Conservation (phyloP, 2,113 vertebrate genomes). For the Gallinago jamesoni region DNA sequence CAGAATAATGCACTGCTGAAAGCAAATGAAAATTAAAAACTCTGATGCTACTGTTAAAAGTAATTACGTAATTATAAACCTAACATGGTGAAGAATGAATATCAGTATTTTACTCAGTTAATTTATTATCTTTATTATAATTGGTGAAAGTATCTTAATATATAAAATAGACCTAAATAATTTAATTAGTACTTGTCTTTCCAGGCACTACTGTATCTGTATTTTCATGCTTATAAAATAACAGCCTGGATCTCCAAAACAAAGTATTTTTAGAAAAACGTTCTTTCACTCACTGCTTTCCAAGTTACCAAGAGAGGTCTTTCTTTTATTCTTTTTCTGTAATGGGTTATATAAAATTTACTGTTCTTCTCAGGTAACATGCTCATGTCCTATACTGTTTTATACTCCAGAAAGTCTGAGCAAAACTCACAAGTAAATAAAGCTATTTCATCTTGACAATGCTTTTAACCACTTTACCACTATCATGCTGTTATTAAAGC, state of each 20-base stretch:
- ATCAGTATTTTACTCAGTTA: not conserved
- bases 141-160: not conserved
- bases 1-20: not conserved
- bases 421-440: not conserved
- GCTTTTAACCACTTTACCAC: not conserved
- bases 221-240: not conserved
- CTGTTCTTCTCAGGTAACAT: not conserved
- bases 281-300: rapidly evolving
- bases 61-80: not conserved
- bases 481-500: not conserved
- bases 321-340: not conserved
- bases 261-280: not conserved
- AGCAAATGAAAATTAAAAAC: not conserved
- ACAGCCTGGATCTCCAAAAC: not conserved
- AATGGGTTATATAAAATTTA: rapidly evolving
- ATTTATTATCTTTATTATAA: not conserved
- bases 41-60: not conserved
- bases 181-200: not conserved
- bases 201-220: rapidly evolving
- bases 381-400: not conserved
- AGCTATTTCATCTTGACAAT: not conserved
- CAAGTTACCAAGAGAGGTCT: rapidly evolving
- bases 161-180: not conserved
- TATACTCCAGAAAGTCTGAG: not conserved
- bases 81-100: rapidly evolving